Evolutionary conservation across 2,113 vertebrate species (phyloP), one percentile per base, ranked within the genome.

Genomic region (Ancistrus triradiatus): DNA sequence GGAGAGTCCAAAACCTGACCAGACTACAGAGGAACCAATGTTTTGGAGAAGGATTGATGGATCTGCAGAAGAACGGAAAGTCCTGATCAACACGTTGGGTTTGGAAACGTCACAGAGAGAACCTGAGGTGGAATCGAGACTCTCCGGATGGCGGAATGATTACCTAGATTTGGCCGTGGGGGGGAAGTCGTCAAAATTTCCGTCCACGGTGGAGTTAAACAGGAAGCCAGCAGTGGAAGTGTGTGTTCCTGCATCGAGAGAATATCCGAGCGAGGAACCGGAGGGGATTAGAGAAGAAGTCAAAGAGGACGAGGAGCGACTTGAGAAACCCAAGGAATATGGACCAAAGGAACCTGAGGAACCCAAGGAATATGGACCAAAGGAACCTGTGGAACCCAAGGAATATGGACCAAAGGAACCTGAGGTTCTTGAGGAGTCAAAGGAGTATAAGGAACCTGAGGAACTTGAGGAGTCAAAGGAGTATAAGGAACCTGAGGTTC

Each of bases 121-220:
- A 7, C 7, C 9, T 25, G 24, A 59, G 31, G 21, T 1, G 4
- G 31, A 63, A 40, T 21, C 50, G 1, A 17, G 28, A 42, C 11
- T 3, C 13, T 40, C 37, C 13, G 38, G n/a, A 10, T 14, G 4
- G 28, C 28, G 27, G 14, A 6, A 47, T n/a, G 50, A 68, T 6
- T 73, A 70, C 55, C 44, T 74, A 24, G 68, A 78, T 63, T 50
- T 78, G 52, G 65, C 64, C 15, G 7, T 31, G 15, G 1, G 49
- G 8, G 46, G 17, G 5, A 38, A 38, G 15, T 7, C 18, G 1
- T 25, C 19, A 4, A 19, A 17, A 11, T 22, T 22, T 31, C 14
- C 35, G 19, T 11, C 43, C 4, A 25, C 8, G 11, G 19, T 52
- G 21, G 47, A 40, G 11, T 14, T 40, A 14, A 59, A 4, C 7